These are phyloP conservation scores for Condylura cristata DNA, from an alignment of 2,113 vertebrate species.

Conservation along the genomic window DNA sequence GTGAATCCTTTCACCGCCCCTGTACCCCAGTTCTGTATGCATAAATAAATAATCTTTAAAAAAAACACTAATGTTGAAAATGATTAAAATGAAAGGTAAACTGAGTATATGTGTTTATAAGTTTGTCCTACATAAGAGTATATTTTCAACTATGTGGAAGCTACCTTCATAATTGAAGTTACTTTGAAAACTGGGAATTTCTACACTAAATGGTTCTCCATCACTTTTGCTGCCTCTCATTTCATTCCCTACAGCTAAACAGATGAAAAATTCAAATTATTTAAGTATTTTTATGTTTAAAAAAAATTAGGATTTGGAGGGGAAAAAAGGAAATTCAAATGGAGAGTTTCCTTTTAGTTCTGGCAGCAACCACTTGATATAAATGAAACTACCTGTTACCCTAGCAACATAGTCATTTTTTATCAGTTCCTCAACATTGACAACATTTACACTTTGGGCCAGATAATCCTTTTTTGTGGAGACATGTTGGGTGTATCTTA, in stretches of 20 bases:
- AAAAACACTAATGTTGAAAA: slow-evolving; percentile 18
- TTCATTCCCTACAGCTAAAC: slow-evolving; percentile 31
- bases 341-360: neutral
- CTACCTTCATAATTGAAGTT: slow-evolving; percentile 32
- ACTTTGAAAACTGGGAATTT: neutral
- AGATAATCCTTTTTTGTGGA: neutral
- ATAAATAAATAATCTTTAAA: too few relatives aligned
- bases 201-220: neutral
- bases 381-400: neutral
- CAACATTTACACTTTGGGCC: neutral
- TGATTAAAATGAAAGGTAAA: slow-evolving; percentile 15
- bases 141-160: slow-evolving; percentile 25
- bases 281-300: neutral
- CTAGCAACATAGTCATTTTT: neutral
- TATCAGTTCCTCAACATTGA: neutral
- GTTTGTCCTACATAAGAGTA: neutral
- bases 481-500: neutral
- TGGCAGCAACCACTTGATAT: neutral
- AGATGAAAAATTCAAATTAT: neutral
- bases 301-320: neutral
- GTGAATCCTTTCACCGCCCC: too few relatives aligned
- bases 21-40: too few relatives aligned
- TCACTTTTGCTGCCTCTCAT: neutral
- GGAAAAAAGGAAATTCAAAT: neutral
- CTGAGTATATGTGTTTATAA: neutral